Percentiles rank a stretch among this genome's conserved stretches.
Evolutionary conservation across 2,888 invertebrate genomes (phyloP).

Genomic region (Drosophila mayaguana): DNA sequence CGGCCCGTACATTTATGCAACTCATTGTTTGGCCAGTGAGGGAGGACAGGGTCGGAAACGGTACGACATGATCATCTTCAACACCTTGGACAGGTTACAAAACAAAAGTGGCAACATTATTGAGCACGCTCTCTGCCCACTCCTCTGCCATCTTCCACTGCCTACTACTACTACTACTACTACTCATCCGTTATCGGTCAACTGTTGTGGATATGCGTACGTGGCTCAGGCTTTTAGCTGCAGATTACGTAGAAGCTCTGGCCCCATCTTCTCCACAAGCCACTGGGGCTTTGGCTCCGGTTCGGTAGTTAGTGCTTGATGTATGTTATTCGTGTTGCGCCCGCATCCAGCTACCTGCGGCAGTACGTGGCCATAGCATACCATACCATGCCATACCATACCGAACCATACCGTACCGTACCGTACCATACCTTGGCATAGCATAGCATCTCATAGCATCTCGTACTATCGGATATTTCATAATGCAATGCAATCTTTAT

Average conservation of each 20-base stretch:
- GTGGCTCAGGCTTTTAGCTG: conserved; percentile 67
- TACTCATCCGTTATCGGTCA: conserved; percentile 63
- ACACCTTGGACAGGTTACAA: conserved; percentile 85
- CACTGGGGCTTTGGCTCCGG: conserved; percentile 39
- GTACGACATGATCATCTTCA: conserved; percentile 85
- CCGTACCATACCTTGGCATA: conserved; percentile 2
- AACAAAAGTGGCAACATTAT: conserved; percentile 84
- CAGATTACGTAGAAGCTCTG: conserved; percentile 68
- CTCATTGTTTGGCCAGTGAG: conserved; percentile 67
- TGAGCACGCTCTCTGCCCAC: conserved; percentile 64
- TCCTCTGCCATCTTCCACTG: background rate
- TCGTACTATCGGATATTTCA: conserved; percentile 66
- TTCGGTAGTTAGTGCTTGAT: conserved; percentile 78
- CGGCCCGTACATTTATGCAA: conserved; percentile 80
- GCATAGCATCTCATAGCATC: conserved; percentile 25
- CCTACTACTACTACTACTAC: background rate
- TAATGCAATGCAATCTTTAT: conserved; percentile 79
- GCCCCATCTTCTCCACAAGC: conserved; percentile 13
- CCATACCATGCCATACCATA: conserved; percentile 35
- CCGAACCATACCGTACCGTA: background rate
- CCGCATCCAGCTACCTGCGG: conserved; percentile 74
- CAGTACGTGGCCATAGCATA: conserved; percentile 49
- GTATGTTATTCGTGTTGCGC: conserved; percentile 79
- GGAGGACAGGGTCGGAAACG: conserved; percentile 31
- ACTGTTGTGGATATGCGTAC: conserved; percentile 65